Base-by-base conservation (phyloP, 2,797 vertebrate genomes). In the Denticeps clupeoides region DNA sequence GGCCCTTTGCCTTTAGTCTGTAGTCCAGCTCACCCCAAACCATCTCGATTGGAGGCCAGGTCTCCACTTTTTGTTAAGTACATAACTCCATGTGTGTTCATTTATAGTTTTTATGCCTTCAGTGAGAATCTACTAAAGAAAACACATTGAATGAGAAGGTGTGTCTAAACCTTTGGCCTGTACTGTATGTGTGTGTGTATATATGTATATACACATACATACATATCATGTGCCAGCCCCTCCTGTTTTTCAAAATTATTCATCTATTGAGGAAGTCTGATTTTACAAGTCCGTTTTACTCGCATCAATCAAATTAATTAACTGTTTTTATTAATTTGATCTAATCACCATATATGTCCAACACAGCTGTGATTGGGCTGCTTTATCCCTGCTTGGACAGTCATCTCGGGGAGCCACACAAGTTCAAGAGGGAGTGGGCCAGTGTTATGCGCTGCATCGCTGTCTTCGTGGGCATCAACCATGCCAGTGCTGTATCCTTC, bases 381-480 rank as follows among this genome's bases (percentile, higher is more conserved):
- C 77, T 99, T 58, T 98, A 97, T 51, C 95, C 94, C 41, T 99
- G 90, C 72, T 88, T 99, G 18, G 95, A 98, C 85, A 90, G 89
- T 55, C 94, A 84, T 65, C 77, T 99, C 33, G 95, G 95, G 28
- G 93, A 97, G 52, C 95, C 95, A 0, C 95, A 99, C 86, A 96
- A 97, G 61, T 96, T 99, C 72, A 97, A 99, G 84, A 75, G 95
- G 55, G 95, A 98, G 58, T 99, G 95, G 95, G 94, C 95, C 64
- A 99, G 95, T 11, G 95, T 99, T 35, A 97, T 99, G 93, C 86
- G 95, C 56, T 99, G 95, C 45, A 93, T 97, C 28, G 95, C 95
- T 0, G 95, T 99, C 6, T 99, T 99, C 0, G 94, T 99, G 1
- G 95, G 95, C 56, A 99, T 99, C 70, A 98, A 97, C 77, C 95